Conservation (phyloP, 2,888 invertebrate species). For the Macaria liturata region DNA sequence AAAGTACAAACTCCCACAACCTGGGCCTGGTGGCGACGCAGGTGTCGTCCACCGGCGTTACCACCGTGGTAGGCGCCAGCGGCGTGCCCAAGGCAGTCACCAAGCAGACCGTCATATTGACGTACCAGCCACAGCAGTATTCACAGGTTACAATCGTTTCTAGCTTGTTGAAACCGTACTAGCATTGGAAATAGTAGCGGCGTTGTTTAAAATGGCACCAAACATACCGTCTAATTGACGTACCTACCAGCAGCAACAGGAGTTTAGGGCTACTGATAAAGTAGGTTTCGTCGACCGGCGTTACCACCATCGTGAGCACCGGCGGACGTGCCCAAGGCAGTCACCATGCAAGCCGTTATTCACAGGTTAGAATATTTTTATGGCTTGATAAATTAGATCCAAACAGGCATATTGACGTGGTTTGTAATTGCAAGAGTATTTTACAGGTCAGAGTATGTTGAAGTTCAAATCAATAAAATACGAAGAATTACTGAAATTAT, state of each 20-base stretch:
- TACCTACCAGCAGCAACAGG: no score
- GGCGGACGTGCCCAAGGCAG: constrained; percentile 65
- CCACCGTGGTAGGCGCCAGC: constrained; percentile 61
- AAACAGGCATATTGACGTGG: constrained; percentile 55
- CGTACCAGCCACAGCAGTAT: constrained; percentile 73
- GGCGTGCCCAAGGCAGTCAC: constrained; percentile 72
- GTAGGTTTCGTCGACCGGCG: constrained; percentile 62
- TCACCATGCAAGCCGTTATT: constrained; percentile 78
- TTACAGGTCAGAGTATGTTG: no score
- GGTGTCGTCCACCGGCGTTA: constrained; percentile 60
- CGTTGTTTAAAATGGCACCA: no score
- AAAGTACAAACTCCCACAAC: constrained; percentile 62
- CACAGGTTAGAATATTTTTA: constrained; percentile 39
- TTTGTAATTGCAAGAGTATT: no score
- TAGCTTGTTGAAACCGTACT: no score
- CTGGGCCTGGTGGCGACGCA: constrained; percentile 61
- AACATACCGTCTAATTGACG: no score
- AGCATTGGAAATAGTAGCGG: no score
- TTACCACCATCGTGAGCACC: constrained; percentile 63
- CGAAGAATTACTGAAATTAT: no score
- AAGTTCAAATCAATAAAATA: no score
- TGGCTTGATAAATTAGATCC: no score
- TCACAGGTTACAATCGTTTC: constrained; percentile 48
- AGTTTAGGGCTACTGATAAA: constrained; percentile 55
- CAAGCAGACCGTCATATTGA: constrained; percentile 77